phyloP scores from a whole-genome alignment of 1,140 invertebrate species.

The Vanessa atalanta region DNA sequence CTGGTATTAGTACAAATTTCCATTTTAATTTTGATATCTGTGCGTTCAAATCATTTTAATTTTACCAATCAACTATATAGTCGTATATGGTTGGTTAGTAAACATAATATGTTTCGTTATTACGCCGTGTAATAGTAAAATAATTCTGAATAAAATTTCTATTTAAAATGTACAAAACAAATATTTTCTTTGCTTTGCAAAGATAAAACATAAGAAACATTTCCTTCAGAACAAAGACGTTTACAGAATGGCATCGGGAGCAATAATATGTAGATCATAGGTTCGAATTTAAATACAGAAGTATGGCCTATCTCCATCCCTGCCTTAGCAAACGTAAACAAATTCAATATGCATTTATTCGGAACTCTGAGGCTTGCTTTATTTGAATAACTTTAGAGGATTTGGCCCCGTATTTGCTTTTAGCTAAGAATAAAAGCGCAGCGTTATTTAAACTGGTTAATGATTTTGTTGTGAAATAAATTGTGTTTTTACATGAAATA shows the following conservation, averaged over 20 bases:
- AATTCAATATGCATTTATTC: slow-evolving; percentile 74
- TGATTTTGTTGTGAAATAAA: background rate
- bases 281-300: slow-evolving; percentile 59
- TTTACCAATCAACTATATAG: no score
- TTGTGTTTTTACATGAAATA: no score
- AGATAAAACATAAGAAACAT: slow-evolving; percentile 20
- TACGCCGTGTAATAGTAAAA: no score
- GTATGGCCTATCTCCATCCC: slow-evolving; percentile 48
- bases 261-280: slow-evolving; percentile 62
- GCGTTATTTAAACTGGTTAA: background rate
- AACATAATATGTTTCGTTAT: no score
- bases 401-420: slow-evolving; percentile 38
- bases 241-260: slow-evolving; percentile 25
- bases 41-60: no score
- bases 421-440: slow-evolving; percentile 6
- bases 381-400: slow-evolving; percentile 72
- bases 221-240: slow-evolving; percentile 25
- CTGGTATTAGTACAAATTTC: no score
- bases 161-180: background rate
- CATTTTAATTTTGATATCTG: no score
- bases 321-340: slow-evolving; percentile 64
- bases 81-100: no score
- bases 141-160: background rate
- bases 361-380: slow-evolving; percentile 51
- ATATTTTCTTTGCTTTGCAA: background rate